These are phyloP conservation scores for Tenthredo amoena DNA, from an alignment of 2,888 invertebrate species.

Conservation along the genomic window DNA sequence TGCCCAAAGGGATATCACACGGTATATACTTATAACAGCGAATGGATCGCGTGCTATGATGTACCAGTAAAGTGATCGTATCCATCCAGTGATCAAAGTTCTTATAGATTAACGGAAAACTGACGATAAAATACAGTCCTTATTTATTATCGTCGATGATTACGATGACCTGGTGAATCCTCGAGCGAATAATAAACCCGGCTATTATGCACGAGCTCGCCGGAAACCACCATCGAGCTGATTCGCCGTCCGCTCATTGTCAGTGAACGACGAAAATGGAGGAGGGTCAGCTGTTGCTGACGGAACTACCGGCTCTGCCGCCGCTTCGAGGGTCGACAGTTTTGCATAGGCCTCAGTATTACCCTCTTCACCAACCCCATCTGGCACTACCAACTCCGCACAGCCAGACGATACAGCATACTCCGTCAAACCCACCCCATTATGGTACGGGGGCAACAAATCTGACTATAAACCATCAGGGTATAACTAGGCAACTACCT, in stretches of 20 bases:
- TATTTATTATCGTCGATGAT: not conserved
- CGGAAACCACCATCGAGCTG: conserved; percentile 35
- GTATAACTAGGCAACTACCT: conserved; percentile 74
- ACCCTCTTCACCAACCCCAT: conserved; percentile 78
- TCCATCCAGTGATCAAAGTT: not conserved
- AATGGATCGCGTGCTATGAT: not conserved
- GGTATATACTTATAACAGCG: too few species aligned
- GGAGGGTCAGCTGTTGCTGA: conserved; percentile 81
- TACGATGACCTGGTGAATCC: not conserved
- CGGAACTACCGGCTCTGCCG: conserved; percentile 81
- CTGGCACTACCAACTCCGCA: conserved; percentile 71
- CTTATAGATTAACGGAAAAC: not conserved
- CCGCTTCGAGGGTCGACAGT: conserved; percentile 77
- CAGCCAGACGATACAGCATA: conserved; percentile 72
- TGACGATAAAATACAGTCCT: not conserved
- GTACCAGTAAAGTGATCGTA: not conserved
- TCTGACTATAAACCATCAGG: conserved; percentile 62
- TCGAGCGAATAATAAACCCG: conserved; percentile 49
- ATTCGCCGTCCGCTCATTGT: conserved; percentile 18
- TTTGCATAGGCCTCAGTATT: conserved; percentile 79
- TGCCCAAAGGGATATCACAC: too few species aligned
- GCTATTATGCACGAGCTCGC: conserved; percentile 47
- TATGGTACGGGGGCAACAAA: conserved; percentile 60
- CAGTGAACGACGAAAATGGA: conserved; percentile 76
- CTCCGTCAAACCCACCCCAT: conserved; percentile 63